Base-by-base conservation (phyloP, 2,113 vertebrate genomes). In the Halcyon malimbica region DNA sequence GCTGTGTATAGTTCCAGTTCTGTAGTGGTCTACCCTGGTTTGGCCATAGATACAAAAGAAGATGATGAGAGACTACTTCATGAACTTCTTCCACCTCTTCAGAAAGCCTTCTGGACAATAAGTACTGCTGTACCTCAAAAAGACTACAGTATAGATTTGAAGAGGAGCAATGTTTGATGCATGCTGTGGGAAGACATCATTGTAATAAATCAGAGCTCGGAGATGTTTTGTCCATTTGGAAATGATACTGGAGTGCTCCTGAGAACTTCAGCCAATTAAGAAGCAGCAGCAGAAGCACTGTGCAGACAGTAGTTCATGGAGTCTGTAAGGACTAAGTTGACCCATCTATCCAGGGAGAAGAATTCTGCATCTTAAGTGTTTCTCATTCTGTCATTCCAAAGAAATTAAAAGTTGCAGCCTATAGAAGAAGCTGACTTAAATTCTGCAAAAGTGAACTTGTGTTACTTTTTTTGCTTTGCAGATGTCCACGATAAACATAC, bases 401-500 rank as follows among this genome's bases (percentile, higher is more conserved):
- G 63, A 39, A 94, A 68, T 81, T 78, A 6, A 6, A 59, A 64
- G 26, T 54, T 68, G 39, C 44, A 75, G 65, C 51, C 69, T 37
- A 35, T 37, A 10, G 69, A 92, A 87, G 89, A 81, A 56, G 15
- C 56, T 37, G 33, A 56, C 12, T 62, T 8, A 14, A 16, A 35
- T 89, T 53, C 65, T 82, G 33, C 65, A 71, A 68, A 51, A 87
- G 28, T 42, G 18, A 79, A 53, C 71, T 56, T 78, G 16, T 12
- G 68, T 51, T 77, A 17, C 31, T 41, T 39, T 78, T 64, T 48
- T 64, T 48, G 11, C 35, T 83, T 73, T 33, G 44, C 31, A 54
- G 10, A 24, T 41, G 10, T 70, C 74, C 1, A 10, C 48, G 10
- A 54, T 77, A 60, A 57, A 25, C 2, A 0, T 13, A 1, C 28